phyloP scores from a whole-genome alignment of 2,888 invertebrate species.

The Cotesia congregata region DNA sequence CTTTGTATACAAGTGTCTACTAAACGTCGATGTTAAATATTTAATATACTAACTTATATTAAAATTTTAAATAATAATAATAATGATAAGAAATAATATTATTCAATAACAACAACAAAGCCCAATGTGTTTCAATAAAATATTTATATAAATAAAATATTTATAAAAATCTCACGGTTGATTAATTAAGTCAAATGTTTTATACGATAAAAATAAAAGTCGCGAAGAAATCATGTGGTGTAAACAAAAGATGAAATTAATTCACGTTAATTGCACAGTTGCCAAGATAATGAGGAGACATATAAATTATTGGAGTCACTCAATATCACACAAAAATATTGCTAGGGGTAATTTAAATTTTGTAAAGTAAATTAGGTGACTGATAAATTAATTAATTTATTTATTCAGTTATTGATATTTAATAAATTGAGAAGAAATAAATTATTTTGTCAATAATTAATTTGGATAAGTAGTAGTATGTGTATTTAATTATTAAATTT shows the following conservation, averaged over 20 bases:
- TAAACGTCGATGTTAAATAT: background rate
- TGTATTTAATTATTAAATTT: conserved; percentile 26
- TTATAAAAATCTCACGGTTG: background rate
- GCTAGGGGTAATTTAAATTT: background rate
- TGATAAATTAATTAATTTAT: background rate
- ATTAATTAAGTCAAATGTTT: background rate
- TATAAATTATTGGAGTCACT: background rate
- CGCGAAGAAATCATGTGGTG: conserved; percentile 41
- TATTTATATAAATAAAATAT: background rate
- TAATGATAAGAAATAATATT: background rate
- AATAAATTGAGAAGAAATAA: background rate
- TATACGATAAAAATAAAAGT: conserved; percentile 1
- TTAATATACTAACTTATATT: background rate
- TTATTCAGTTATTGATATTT: background rate
- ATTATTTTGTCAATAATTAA: conserved; percentile 12
- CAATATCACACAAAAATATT: background rate
- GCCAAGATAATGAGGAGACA: conserved; percentile 25
- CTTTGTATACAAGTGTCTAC: background rate
- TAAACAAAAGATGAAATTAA: conserved; percentile 40
- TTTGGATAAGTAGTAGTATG: background rate
- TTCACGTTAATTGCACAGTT: conserved; percentile 22
- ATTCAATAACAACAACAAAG: conserved; percentile 1
- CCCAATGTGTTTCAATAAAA: background rate
- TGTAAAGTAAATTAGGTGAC: background rate
- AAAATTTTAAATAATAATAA: background rate